Evolutionary conservation across 2,797 vertebrate species (phyloP).

Genomic region (Eremophila alpestris): DNA sequence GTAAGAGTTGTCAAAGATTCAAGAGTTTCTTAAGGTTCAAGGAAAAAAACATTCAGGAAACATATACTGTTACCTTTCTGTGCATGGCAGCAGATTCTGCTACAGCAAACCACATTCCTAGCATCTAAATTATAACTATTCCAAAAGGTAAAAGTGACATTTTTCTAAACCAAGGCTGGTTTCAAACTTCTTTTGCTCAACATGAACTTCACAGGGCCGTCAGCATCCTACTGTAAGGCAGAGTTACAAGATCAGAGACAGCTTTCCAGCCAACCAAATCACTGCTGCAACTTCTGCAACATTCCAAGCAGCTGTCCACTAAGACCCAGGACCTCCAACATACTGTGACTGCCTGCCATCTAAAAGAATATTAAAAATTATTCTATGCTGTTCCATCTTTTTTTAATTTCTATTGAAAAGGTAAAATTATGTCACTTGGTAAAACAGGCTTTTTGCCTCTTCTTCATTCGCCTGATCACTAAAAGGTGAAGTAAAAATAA

Average conservation of each 20-base stretch:
- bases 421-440: background rate
- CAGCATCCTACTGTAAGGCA: background rate
- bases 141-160: background rate
- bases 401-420: background rate
- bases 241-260: background rate
- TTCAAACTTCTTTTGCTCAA: constrained; percentile 34
- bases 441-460: background rate
- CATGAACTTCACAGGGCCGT: background rate
- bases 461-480: background rate
- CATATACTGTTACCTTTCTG: background rate
- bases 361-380: background rate
- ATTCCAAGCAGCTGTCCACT: background rate
- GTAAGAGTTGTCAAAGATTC: background rate
- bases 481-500: background rate
- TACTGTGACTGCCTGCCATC: background rate
- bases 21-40: background rate
- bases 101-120: background rate
- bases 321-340: background rate
- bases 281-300: background rate
- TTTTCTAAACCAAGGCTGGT: constrained; percentile 9
- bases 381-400: background rate
- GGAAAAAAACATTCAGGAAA: background rate
- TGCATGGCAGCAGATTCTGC: background rate
- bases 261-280: background rate
- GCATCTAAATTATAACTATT: constrained; percentile 3